phyloP scores from a whole-genome alignment of 2,888 invertebrate species.

The Drosophila antonietae region DNA sequence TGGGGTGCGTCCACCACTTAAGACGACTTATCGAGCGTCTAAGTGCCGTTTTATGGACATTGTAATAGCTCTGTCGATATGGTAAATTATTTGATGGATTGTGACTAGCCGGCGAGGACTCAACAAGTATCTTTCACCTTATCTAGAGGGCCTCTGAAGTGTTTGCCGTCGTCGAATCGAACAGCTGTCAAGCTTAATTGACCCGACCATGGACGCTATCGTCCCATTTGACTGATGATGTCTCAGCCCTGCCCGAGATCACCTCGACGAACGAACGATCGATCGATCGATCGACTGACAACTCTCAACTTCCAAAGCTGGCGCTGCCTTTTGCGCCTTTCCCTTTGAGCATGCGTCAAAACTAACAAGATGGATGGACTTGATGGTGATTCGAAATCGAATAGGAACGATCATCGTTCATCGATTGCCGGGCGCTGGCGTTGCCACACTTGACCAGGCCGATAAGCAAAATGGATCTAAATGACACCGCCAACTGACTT shows the following conservation, averaged over 20 bases:
- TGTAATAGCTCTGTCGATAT: constrained; percentile 67
- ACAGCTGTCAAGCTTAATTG: constrained; percentile 67
- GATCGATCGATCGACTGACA: constrained; percentile 28
- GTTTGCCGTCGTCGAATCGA: constrained; percentile 54
- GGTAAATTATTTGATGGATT: constrained; percentile 67
- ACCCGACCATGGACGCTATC: constrained; percentile 61
- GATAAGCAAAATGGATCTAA: constrained; percentile 32
- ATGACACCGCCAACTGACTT: constrained; percentile 22
- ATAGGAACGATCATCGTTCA: constrained; percentile 34
- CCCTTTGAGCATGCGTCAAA: constrained; percentile 61
- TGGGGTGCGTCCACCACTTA: not conserved
- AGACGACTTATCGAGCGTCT: constrained; percentile 23
- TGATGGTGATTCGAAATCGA: constrained; percentile 37
- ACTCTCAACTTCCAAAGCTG: constrained; percentile 10
- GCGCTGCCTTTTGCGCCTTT: constrained; percentile 51
- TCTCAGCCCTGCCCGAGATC: constrained; percentile 59
- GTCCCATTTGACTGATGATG: constrained; percentile 70
- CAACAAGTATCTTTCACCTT: constrained; percentile 29
- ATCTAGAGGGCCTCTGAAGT: constrained; percentile 32
- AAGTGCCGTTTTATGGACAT: constrained; percentile 62
- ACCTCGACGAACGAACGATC: constrained; percentile 44
- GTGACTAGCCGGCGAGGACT: constrained; percentile 15
- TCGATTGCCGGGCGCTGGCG: constrained; percentile 34
- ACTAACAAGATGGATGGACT: constrained; percentile 68
- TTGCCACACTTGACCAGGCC: constrained; percentile 39